Evolutionary conservation across 2,888 invertebrate species (phyloP).

Genomic region (Callosobruchus maculatus): DNA sequence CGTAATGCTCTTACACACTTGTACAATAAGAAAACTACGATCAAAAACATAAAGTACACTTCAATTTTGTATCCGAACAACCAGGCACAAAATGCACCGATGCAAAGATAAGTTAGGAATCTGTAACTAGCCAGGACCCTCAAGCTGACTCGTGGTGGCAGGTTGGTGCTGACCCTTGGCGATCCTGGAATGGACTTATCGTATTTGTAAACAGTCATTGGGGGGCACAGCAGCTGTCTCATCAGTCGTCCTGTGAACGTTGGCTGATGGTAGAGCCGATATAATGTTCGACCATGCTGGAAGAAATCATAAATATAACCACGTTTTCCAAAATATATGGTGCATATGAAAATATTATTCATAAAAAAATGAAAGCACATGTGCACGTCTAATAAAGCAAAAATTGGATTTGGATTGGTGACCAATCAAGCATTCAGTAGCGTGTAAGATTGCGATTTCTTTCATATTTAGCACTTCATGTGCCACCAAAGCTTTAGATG

Average conservation of each 20-base stretch:
- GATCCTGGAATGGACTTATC: slow-evolving; percentile 60
- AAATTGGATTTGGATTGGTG: too few relatives aligned
- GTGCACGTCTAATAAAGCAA: too few relatives aligned
- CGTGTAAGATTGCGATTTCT: too few relatives aligned
- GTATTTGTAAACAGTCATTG: slow-evolving; percentile 59
- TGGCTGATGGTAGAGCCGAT: slow-evolving; percentile 59
- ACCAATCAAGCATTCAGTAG: too few relatives aligned
- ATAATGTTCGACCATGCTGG: slow-evolving; percentile 70
- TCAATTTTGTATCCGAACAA: slow-evolving; percentile 54
- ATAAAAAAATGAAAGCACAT: too few relatives aligned
- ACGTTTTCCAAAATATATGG: neutral
- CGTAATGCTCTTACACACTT: slow-evolving; percentile 52
- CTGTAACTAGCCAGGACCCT: slow-evolving; percentile 64
- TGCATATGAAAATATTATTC: too few relatives aligned
- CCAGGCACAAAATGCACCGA: slow-evolving; percentile 55
- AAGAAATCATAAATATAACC: slow-evolving; percentile 35
- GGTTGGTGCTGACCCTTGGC: slow-evolving; percentile 53
- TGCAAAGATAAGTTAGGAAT: slow-evolving; percentile 53
- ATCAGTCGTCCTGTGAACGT: slow-evolving; percentile 62
- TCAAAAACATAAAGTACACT: slow-evolving; percentile 51
- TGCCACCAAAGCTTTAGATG: too few relatives aligned
- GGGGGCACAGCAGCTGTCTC: slow-evolving; percentile 61
- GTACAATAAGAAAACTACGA: slow-evolving; percentile 51
- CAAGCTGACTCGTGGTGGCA: slow-evolving; percentile 67
- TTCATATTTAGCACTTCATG: too few relatives aligned